phyloP scores from a whole-genome alignment of 2,888 invertebrate genomes.

The Drosophila fulvimacula region DNA sequence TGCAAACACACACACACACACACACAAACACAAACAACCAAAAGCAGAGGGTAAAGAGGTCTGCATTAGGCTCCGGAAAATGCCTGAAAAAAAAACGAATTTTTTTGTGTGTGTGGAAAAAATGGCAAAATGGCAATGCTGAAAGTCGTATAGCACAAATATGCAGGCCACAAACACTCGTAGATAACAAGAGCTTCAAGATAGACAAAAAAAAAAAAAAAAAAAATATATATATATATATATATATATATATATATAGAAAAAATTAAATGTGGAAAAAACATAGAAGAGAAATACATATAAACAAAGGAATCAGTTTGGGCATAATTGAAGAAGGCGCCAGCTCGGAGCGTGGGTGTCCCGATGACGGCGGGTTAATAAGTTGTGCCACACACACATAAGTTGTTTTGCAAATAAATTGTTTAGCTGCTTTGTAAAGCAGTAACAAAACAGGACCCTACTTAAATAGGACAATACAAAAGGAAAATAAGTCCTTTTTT shows the following conservation, averaged over 20 bases:
- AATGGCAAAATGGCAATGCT: constrained; percentile 63
- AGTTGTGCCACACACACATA: constrained; percentile 34
- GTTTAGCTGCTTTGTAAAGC: constrained; percentile 13
- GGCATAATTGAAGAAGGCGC: constrained; percentile 34
- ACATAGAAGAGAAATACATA: neutral
- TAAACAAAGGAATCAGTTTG: constrained; percentile 30
- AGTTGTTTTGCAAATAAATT: constrained; percentile 14
- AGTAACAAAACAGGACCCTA: constrained; percentile 4
- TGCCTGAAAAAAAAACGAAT: constrained; percentile 32
- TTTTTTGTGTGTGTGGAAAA: constrained; percentile 37
- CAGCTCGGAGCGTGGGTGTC: neutral
- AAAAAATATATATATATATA: constrained; percentile 3
- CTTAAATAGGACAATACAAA: constrained; percentile 7
- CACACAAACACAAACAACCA: constrained; percentile 14
- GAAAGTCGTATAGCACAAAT: constrained; percentile 66
- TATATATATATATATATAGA: too few species aligned
- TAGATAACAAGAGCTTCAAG: constrained; percentile 49
- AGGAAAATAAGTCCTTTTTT: constrained; percentile 12
- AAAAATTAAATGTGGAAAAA: constrained; percentile 4
- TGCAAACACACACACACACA: constrained; percentile 39
- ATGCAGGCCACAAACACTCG: constrained; percentile 72
- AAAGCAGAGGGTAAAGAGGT: constrained; percentile 20
- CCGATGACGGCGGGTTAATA: constrained; percentile 43
- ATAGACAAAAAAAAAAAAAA: constrained; percentile 25
- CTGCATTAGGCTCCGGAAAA: constrained; percentile 53